Conservation (phyloP, 2,113 vertebrate genomes). For the Trichechus manatus region DNA sequence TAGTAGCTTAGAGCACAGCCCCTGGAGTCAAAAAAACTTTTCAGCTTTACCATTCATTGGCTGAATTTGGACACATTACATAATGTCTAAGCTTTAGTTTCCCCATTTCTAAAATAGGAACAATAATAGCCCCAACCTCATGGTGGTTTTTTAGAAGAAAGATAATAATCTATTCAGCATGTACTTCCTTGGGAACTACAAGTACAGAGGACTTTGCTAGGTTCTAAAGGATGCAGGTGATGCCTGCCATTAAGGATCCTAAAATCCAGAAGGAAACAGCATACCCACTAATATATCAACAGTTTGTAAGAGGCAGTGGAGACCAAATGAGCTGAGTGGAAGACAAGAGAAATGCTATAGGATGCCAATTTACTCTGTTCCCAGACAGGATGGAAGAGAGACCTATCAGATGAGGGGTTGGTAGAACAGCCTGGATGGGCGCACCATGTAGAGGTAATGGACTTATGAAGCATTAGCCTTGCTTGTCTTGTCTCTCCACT, state of each 20-base stretch:
- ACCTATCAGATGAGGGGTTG: neutral
- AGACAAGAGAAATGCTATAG: neutral
- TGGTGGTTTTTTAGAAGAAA: neutral
- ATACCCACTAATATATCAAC: neutral
- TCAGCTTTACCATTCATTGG: neutral
- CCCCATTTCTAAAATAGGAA: neutral
- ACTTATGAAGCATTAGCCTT: accelerated
- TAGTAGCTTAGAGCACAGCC: neutral
- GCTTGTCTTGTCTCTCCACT: neutral
- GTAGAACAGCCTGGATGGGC: neutral
- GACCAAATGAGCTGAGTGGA: neutral
- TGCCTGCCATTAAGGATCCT: neutral
- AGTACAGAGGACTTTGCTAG: neutral
- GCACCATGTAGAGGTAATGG: accelerated
- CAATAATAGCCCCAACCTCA: neutral
- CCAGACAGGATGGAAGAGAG: neutral
- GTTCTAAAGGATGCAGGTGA: neutral
- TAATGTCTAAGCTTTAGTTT: neutral
- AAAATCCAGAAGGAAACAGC: neutral
- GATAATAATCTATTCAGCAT: neutral
- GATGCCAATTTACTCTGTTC: neutral
- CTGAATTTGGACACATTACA: neutral
- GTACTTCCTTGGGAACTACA: neutral
- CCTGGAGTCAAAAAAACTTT: neutral
- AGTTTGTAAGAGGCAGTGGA: neutral